phyloP scores from a whole-genome alignment of 1,140 invertebrate genomes.

The Wasmannia auropunctata region DNA sequence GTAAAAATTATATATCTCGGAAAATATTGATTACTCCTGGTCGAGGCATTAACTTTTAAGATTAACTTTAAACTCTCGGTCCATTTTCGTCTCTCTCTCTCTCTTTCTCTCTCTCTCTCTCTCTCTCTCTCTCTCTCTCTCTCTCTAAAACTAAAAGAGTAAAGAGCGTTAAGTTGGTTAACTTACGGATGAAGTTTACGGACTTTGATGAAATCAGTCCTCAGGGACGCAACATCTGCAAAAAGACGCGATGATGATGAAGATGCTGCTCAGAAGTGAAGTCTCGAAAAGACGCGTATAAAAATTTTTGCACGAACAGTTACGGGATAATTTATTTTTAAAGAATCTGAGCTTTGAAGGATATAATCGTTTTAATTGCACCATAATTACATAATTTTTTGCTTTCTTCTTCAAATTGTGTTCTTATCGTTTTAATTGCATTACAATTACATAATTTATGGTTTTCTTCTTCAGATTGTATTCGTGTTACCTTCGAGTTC shows the following conservation, averaged over 20 bases:
- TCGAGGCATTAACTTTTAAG: conserved; percentile 5
- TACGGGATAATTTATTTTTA: neutral
- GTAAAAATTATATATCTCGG: conserved; percentile 1
- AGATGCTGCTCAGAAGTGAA: neutral
- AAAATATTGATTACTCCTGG: conserved; percentile 26
- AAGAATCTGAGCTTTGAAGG: too few relatives aligned
- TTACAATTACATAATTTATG: neutral
- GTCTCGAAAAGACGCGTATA: neutral
- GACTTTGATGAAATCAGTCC: conserved; percentile 20
- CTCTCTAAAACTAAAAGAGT: conserved; percentile 10
- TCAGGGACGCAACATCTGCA: neutral
- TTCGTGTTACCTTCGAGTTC: neutral
- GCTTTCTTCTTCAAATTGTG: neutral
- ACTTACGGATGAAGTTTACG: neutral
- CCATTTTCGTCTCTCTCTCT: neutral
- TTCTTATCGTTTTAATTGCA: too few relatives aligned
- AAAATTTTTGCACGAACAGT: neutral
- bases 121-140: neutral
- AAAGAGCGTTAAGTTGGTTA: conserved; percentile 18
- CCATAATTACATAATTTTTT: neutral
- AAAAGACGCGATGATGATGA: conserved; percentile 3
- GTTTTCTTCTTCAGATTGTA: neutral
- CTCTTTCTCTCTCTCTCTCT: neutral
- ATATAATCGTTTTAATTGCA: too few relatives aligned
- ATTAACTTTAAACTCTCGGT: conserved; percentile 27